Evolutionary conservation across 2,797 vertebrate species (phyloP).

Genomic region (Orientallactaga sibirica): DNA sequence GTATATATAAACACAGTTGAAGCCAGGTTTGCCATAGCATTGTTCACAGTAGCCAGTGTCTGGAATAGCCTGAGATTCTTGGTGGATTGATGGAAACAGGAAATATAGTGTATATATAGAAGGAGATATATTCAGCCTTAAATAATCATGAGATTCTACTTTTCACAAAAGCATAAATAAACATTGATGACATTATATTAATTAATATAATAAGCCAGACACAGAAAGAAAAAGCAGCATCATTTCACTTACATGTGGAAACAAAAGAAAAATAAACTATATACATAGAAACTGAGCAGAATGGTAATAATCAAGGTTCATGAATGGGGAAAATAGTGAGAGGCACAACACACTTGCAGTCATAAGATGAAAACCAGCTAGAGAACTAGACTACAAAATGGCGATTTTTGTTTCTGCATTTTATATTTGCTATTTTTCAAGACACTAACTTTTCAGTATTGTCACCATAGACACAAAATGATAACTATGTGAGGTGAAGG

Average conservation of each 20-base stretch:
- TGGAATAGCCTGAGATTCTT: background rate
- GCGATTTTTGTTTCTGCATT: background rate
- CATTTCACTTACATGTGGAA: background rate
- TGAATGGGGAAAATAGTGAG: accelerated
- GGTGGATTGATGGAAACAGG: too few species aligned
- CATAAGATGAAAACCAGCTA: background rate
- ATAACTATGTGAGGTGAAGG: background rate
- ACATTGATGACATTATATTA: background rate
- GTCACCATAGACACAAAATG: too few species aligned
- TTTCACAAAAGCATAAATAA: background rate
- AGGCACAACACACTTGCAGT: background rate
- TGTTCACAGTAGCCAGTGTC: background rate
- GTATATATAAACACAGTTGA: background rate
- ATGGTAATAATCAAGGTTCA: background rate
- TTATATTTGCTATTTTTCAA: background rate
- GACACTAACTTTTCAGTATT: background rate
- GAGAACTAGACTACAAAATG: background rate
- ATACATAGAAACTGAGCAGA: background rate
- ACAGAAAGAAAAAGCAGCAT: background rate
- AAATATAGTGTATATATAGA: background rate
- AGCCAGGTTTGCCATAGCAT: background rate
- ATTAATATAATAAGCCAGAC: background rate
- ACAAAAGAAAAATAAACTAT: background rate
- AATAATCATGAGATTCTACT: background rate
- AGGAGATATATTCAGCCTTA: background rate